Percentiles rank a stretch among this genome's conserved stretches.
Evolutionary conservation across 2,113 vertebrate genomes (phyloP).

Genomic region (Platycercus adscitus): DNA sequence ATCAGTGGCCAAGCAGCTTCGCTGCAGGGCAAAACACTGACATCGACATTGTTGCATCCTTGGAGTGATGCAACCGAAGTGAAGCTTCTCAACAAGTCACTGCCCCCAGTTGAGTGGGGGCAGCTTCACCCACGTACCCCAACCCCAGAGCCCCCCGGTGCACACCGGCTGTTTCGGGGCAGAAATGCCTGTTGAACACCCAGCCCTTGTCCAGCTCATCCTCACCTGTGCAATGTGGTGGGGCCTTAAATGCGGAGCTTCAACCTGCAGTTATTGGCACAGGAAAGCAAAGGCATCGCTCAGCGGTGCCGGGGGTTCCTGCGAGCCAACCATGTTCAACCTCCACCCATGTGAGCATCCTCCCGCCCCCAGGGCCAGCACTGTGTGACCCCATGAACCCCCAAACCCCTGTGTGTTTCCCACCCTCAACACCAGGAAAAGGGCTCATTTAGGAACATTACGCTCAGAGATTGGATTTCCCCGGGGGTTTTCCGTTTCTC

Average conservation of each 20-base stretch:
- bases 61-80: background rate
- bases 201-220: background rate
- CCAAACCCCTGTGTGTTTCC: accelerated
- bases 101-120: accelerated
- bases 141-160: background rate
- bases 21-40: background rate
- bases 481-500: background rate
- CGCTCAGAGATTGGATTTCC: background rate
- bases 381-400: accelerated
- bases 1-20: background rate
- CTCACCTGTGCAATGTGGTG: background rate
- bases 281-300: background rate
- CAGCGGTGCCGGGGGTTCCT: background rate
- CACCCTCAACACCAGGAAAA: background rate
- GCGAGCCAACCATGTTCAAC: background rate
- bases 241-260: accelerated
- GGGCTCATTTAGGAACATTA: accelerated
- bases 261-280: background rate
- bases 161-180: accelerated
- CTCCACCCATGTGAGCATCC: background rate
- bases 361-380: background rate
- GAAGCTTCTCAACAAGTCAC: background rate
- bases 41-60: background rate
- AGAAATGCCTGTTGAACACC: background rate
- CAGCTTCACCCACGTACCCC: background rate